These are phyloP conservation scores for Pelecanoides urinatrix DNA, from an alignment of 2,113 vertebrate genomes.

Conservation along the genomic window DNA sequence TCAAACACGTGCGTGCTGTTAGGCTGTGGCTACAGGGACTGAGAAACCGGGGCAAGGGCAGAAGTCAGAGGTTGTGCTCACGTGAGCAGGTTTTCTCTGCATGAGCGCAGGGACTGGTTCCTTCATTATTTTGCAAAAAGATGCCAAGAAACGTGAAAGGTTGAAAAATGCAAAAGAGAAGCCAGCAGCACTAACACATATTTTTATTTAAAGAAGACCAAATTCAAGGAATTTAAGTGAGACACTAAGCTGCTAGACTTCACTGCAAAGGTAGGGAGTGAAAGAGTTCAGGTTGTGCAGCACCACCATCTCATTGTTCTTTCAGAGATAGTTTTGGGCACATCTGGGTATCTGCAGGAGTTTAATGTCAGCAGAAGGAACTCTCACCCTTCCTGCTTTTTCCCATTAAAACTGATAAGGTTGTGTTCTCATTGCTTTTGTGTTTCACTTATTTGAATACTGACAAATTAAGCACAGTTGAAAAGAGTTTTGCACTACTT, in stretches of 20 bases:
- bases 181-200: not conserved
- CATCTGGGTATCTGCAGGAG: not conserved
- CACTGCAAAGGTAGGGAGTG: not conserved
- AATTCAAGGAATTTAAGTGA: not conserved
- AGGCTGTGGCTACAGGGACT: not conserved
- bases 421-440: not conserved
- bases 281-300: not conserved
- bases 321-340: not conserved
- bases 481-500: not conserved
- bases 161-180: not conserved
- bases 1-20: not conserved
- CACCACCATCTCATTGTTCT: not conserved
- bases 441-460: not conserved
- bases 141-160: not conserved
- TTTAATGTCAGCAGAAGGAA: not conserved
- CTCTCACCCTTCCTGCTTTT: not conserved
- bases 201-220: not conserved
- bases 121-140: not conserved
- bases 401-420: not conserved
- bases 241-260: not conserved
- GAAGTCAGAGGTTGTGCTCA: not conserved
- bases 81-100: not conserved
- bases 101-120: rapidly evolving
- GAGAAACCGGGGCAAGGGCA: not conserved
- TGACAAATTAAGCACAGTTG: not conserved